phyloP scores from a whole-genome alignment of 64 coral and sea anemone species.

The Montipora cactus region DNA sequence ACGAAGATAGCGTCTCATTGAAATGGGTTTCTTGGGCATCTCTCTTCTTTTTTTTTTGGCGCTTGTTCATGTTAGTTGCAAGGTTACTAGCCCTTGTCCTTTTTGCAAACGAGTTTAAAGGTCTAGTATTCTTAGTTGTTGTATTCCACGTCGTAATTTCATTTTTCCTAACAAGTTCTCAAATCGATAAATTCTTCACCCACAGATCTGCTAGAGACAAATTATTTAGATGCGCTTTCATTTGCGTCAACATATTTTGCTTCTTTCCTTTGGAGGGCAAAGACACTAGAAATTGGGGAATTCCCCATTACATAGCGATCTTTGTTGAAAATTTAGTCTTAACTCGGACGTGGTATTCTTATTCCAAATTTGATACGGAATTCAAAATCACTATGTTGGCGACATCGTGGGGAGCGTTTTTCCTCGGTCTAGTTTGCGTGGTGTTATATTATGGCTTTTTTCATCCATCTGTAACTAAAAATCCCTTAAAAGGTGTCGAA shows the following conservation, averaged over 20 bases:
- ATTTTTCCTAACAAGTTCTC: background rate
- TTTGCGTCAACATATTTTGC: background rate
- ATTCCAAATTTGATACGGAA: background rate
- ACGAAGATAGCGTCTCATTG: background rate
- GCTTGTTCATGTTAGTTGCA: too few species aligned
- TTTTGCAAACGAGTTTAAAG: background rate
- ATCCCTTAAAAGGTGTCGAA: background rate
- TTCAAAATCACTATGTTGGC: background rate
- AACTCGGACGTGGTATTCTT: background rate
- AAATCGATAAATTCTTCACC: background rate
- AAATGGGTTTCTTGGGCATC: background rate
- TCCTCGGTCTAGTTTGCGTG: background rate
- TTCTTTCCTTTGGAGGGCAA: slow-evolving; percentile 35
- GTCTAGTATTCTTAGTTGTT: background rate
- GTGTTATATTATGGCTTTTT: slow-evolving; percentile 1
- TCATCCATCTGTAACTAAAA: slow-evolving; percentile 5
- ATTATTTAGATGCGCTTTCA: slow-evolving; percentile 2
- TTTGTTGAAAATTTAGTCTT: slow-evolving; percentile 26
- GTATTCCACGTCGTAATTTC: background rate
- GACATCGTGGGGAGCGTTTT: background rate
- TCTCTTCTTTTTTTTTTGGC: background rate
- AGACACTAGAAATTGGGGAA: background rate
- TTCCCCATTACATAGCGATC: background rate
- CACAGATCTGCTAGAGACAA: background rate
- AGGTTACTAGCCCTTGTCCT: background rate